Evolutionary conservation across 2,113 vertebrate species (phyloP), one percentile per base, ranked within the genome.

Genomic region (Collichthys lucidus): DNA sequence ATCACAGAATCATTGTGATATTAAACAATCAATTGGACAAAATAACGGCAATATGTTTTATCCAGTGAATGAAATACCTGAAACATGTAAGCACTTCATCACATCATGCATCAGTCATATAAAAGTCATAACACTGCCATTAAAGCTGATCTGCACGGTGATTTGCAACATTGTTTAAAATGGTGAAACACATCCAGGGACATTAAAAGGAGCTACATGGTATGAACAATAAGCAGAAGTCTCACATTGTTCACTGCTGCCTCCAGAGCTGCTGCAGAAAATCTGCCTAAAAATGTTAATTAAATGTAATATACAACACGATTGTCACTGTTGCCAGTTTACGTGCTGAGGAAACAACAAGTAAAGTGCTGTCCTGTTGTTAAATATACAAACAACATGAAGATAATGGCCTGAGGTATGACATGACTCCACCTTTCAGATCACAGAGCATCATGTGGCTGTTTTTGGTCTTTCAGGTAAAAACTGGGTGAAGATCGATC

Each of bases 401-500:
- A 42, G 15, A 24, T 52, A 26, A 31, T 6, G 11, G 11, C 11
- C 19, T 4, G 0, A 77, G 35, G 26, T 61, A 6, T 47, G 55
- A 31, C 24, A 14, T 5, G 40, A 57, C 52, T 57, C 15, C 52
- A 26, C 15, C 53, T 56, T 56, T 20, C n/a, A 72, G 20, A 60
- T 44, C 24, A 16, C 44, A 31, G 59, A 57, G 10, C 29, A 10
- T 1, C 26, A 10, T 26, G 4, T 65, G 26, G 63, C 9, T 14
- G 49, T 50, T 76, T 78, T 67, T 40, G 35, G n/a, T 64, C 17
- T 87, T 89, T 84, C 74, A 95, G 94, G 89, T 75, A 95, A 90
- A 89, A 94, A 82, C 81, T 91, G 86, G 91, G 63, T 59, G 19
- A 92, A 85, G 72, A 88, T 80, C 0, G 94, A 94, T 74, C 92